Percentiles rank a stretch among this genome's conserved stretches.
These are phyloP conservation scores for Drosophila hydei DNA, from an alignment of 1,140 invertebrate genomes.

Conservation along the genomic window DNA sequence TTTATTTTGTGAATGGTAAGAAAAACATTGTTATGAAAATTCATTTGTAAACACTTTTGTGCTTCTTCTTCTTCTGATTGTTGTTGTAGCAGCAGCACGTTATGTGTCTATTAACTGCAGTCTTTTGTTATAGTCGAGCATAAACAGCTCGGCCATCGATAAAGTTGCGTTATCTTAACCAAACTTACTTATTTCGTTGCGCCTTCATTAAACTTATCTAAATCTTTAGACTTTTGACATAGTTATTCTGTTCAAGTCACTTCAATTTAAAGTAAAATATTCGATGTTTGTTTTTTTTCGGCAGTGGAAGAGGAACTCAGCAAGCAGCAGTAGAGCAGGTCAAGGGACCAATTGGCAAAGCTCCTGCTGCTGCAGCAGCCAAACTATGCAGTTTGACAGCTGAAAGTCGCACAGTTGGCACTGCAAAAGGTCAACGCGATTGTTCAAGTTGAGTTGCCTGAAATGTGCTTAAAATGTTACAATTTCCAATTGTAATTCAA, in stretches of 20 bases:
- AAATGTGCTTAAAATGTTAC: slow-evolving; percentile 42
- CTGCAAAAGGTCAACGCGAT: slow-evolving; percentile 36
- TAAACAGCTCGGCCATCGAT: not conserved
- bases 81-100: slow-evolving; percentile 26
- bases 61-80: not conserved
- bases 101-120: slow-evolving; percentile 20
- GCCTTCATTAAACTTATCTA: slow-evolving; percentile 7
- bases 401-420: slow-evolving; percentile 26
- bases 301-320: not conserved
- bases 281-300: not conserved
- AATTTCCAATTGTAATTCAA: slow-evolving; percentile 41
- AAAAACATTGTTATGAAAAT: slow-evolving; percentile 10
- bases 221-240: slow-evolving; percentile 10
- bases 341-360: slow-evolving; percentile 13
- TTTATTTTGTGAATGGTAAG: slow-evolving; percentile 34
- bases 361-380: not conserved
- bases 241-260: not conserved
- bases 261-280: not conserved
- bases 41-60: slow-evolving; percentile 25
- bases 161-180: slow-evolving; percentile 16
- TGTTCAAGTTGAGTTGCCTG: slow-evolving; percentile 9
- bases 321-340: not conserved
- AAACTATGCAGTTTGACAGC: slow-evolving; percentile 6
- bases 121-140: not conserved
- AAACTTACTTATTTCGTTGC: not conserved